These are phyloP conservation scores for Mystacides longicornis DNA, from an alignment of 2,888 invertebrate genomes.

Conservation along the genomic window DNA sequence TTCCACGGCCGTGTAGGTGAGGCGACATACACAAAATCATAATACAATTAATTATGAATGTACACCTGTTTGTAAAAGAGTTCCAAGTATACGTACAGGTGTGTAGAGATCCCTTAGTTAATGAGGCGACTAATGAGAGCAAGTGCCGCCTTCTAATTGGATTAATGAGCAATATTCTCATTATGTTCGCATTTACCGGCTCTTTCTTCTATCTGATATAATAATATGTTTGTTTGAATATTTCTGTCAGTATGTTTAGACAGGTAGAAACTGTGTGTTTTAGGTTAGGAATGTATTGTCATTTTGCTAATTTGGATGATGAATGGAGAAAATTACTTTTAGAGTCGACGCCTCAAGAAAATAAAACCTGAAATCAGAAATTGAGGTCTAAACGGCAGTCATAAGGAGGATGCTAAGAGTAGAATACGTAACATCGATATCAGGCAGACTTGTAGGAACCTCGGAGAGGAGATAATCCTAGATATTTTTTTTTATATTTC, in stretches of 20 bases:
- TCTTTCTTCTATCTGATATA: neutral
- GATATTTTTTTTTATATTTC: no score
- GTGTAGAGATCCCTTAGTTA: slow-evolving; percentile 7
- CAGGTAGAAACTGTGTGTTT: neutral
- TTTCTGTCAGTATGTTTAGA: neutral
- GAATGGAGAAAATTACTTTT: no score
- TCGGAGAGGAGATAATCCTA: no score
- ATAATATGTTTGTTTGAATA: neutral
- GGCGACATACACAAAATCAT: no score
- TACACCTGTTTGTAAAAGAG: neutral
- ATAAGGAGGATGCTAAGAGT: no score
- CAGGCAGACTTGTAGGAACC: no score
- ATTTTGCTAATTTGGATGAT: neutral
- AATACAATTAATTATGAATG: no score
- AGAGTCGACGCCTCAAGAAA: no score
- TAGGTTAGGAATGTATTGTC: neutral
- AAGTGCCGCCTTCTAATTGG: slow-evolving; percentile 12
- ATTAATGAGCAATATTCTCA: slow-evolving; percentile 8
- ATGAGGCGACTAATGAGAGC: slow-evolving; percentile 16
- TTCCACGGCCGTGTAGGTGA: no score
- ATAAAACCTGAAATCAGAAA: no score
- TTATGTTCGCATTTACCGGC: neutral
- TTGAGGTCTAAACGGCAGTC: no score
- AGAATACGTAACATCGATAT: no score
- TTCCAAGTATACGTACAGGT: slow-evolving; percentile 5